phyloP scores from a whole-genome alignment of 1,140 invertebrate genomes.

The Heliconius melpomene region DNA sequence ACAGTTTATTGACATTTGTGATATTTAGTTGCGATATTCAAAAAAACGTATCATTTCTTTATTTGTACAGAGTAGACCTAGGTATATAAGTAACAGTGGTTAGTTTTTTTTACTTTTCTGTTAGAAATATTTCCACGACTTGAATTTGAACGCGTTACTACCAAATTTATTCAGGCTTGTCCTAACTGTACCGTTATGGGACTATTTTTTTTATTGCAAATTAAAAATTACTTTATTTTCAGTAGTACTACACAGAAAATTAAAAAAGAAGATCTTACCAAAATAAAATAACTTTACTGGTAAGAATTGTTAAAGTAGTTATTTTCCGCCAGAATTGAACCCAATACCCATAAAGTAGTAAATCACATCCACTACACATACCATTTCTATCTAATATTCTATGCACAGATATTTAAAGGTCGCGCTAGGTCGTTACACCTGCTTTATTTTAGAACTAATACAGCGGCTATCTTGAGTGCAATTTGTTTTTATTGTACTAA shows the following conservation, averaged over 20 bases:
- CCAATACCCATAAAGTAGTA: not conserved
- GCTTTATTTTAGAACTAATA: slow-evolving; percentile 22
- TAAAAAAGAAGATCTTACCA: not conserved
- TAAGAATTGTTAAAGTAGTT: not conserved
- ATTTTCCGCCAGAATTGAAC: not conserved
- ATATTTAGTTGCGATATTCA: not conserved
- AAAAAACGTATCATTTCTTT: too few species aligned
- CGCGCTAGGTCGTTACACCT: slow-evolving; percentile 27
- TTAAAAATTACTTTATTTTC: not conserved
- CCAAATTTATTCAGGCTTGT: not conserved
- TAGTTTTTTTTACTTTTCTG: too few species aligned
- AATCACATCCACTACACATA: not conserved
- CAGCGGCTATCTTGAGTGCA: not conserved
- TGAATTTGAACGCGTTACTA: not conserved
- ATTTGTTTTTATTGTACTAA: slow-evolving; percentile 19
- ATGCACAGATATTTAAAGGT: slow-evolving; percentile 20
- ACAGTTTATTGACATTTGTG: not conserved
- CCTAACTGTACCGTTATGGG: not conserved
- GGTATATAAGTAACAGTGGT: too few species aligned
- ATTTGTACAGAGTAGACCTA: too few species aligned
- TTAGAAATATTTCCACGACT: not conserved
- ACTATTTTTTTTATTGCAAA: not conserved
- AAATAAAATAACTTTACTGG: not conserved
- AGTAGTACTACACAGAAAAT: not conserved
- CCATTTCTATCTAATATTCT: slow-evolving; percentile 3